Base-by-base conservation (phyloP, 2,888 invertebrate species). In the Apotomis capreana region DNA sequence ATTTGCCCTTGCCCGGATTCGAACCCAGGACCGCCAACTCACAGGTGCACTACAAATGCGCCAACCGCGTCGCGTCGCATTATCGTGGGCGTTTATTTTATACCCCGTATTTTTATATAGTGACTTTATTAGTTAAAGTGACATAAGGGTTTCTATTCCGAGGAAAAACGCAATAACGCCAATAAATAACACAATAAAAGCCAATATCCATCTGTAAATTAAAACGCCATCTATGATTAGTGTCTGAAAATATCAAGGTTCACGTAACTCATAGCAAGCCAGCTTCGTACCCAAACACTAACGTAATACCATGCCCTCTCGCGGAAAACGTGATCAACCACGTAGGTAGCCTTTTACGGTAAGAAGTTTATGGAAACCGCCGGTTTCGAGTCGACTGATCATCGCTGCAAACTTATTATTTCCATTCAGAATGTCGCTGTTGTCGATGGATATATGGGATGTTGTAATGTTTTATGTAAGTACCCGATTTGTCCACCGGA, bases 221-320 rank as follows among this genome's bases (percentile, higher is more conserved):
- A 46, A n/a, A 67, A 44, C 71, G 71, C 71, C 71, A 71, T 71
- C 71, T 71, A 62, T 68, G 13, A 5, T 37, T 40, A 26, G 26
- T 12, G 40, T 15, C 4, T 37, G 5, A 57, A 62, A 57, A 26
- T 51, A 57, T 40, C n/a, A 54, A 51, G 60, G 36, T 9, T 15
- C 59, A 40, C n/a, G 55, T 51, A 37, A 10, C 36, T 15, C 12
- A 6, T 5, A 58, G 37, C 54, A 37, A 64, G 8, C 26, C n/a
- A 54, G 26, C 8, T 6, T 6, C 49, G 59, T 54, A 51, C 55
- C 37, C 12, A 49, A 13, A 40, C 12, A 68, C 37, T 57, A 57
- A 10, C 51, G 12, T 51, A 44, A 36, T 4, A 62, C 4, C 61
- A 15, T 36, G 71, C 67, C 71, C 71, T 71, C 71, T 71, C 52